Evolutionary conservation across 2,888 invertebrate species (phyloP), one percentile per base, ranked within the genome.

Genomic region (Chironomus riparius): DNA sequence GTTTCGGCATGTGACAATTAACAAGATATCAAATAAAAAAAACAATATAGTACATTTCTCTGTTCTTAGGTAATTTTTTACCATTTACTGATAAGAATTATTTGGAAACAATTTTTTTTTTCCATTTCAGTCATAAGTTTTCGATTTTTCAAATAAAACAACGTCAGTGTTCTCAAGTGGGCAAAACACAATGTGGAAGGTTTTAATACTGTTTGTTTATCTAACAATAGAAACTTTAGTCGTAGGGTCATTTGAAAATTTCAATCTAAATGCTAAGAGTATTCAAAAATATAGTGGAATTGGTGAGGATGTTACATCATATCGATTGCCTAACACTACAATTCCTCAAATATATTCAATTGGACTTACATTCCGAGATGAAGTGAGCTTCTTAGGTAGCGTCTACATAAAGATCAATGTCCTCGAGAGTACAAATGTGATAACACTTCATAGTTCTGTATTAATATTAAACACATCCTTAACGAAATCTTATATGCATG

Each of bases 241-340:
- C 56, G n/a, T 7, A 18, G n/a, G 18, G 15, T 56, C 56, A 38
- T 12, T 62, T 28, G 38, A n/a, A 24, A 62, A 62, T 72, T 6
- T 13, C 13, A 18, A 47, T 48, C 7, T 56, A 5, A 15, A 10
- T 71, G 47, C 18, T 38, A n/a, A 61, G 10, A n/a, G 50, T 50
- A 38, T 62, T 21, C 38, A 38, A 38, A 38, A 38, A 38, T 2
- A 10, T 38, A 38, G 38, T 38, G 38, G 10, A 10, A 38, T 7
- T 38, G 10, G 38, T 10, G 2, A 38, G 1, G 38, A 38, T 38
- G 10, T 38, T 10, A 10, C 38, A 10, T 50, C 61, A 1, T 68
- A 74, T 74, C 68, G 74, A 21, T 48, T 74, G 6, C 74, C 74
- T 10, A 74, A 74, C 28, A 48, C 65, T 15, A 74, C 74, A 10